phyloP scores from a whole-genome alignment of 2,797 vertebrate genomes.

The Sebastiscus albofasciatus region DNA sequence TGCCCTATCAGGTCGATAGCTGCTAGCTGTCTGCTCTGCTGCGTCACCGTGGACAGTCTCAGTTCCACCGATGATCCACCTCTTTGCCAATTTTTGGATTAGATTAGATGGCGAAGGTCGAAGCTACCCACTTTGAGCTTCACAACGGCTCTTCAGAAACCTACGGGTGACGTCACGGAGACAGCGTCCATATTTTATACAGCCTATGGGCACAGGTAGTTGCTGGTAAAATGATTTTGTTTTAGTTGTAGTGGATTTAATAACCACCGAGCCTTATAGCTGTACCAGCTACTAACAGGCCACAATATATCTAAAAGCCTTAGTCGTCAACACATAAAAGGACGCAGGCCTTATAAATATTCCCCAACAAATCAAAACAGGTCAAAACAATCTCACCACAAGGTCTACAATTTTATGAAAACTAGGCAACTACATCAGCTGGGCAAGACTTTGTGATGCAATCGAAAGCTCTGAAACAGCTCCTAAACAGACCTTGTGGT shows the following conservation, averaged over 20 bases:
- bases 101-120: too few species aligned
- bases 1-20: fast-evolving
- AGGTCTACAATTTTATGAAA: not conserved
- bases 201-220: too few species aligned
- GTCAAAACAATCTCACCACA: not conserved
- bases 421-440: not conserved
- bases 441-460: not conserved
- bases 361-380: not conserved
- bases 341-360: not conserved
- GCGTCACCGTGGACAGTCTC: too few species aligned
- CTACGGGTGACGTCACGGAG: too few species aligned
- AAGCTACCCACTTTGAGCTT: too few species aligned
- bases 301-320: not conserved
- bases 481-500: not conserved
- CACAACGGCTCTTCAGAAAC: too few species aligned
- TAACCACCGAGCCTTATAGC: not conserved
- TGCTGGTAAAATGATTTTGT: not conserved
- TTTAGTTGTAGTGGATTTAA: not conserved
- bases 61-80: too few species aligned
- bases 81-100: too few species aligned
- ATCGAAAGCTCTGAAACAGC: not conserved
- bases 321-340: not conserved
- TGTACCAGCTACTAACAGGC: not conserved
- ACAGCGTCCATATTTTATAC: too few species aligned
- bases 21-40: too few species aligned